phyloP scores from a whole-genome alignment of 2,888 invertebrate species.

The Bombylius major region DNA sequence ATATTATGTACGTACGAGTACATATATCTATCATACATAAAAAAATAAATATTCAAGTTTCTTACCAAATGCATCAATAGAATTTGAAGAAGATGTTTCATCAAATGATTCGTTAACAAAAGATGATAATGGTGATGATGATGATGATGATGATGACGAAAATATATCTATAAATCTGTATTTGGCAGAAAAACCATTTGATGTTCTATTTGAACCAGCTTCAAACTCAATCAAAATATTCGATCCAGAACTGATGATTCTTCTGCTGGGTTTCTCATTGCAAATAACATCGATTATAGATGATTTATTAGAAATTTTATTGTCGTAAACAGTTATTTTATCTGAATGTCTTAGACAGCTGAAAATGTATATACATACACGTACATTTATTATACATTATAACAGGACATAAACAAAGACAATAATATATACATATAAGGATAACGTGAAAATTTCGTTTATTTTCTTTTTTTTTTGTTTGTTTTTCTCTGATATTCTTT shows the following conservation, averaged over 20 bases:
- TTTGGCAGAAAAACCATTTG: slow-evolving; percentile 35
- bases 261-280: slow-evolving; percentile 63
- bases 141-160: neutral
- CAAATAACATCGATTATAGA: slow-evolving; percentile 73
- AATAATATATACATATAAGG: too few species aligned
- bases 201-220: slow-evolving; percentile 51
- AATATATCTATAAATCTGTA: slow-evolving; percentile 27
- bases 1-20: too few species aligned
- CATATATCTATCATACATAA: too few species aligned
- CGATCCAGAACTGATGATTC: slow-evolving; percentile 71
- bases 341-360: slow-evolving; percentile 73
- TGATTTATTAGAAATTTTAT: slow-evolving; percentile 51
- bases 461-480: too few species aligned
- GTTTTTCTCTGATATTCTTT: too few species aligned
- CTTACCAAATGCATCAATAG: too few species aligned
- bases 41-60: too few species aligned
- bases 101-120: too few species aligned
- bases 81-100: too few species aligned
- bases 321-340: slow-evolving; percentile 75
- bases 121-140: too few species aligned
- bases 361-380: slow-evolving; percentile 22
- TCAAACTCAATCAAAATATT: slow-evolving; percentile 74
- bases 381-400: neutral
- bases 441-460: too few species aligned
- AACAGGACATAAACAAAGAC: too few species aligned